Evolutionary conservation across 2,797 vertebrate species (phyloP).

Genomic region (Tragelaphus oryx): DNA sequence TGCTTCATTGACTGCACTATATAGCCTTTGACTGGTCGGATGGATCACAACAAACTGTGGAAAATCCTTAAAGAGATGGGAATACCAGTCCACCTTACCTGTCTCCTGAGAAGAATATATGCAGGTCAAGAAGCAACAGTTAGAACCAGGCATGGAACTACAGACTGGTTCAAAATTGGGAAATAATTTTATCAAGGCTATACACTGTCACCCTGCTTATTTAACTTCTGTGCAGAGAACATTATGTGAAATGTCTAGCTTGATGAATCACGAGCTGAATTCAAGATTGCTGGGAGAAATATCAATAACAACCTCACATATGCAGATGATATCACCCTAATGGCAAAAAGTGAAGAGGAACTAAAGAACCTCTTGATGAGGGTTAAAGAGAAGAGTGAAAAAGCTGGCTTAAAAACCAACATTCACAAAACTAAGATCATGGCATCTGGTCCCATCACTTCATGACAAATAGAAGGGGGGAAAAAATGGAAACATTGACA

Average conservation of each 20-base stretch:
- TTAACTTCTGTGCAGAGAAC: not conserved
- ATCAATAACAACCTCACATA: not conserved
- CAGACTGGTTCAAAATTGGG: not conserved
- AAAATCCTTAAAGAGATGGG: not conserved
- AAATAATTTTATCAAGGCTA: not conserved
- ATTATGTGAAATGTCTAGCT: not conserved
- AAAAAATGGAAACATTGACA: not conserved
- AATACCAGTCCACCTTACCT: not conserved
- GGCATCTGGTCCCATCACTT: not conserved
- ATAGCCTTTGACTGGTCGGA: not conserved
- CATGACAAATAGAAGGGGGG: not conserved
- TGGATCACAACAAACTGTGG: not conserved
- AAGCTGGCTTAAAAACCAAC: not conserved
- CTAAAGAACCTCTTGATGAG: not conserved
- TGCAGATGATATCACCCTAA: not conserved
- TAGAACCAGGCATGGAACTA: not conserved
- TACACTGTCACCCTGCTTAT: not conserved
- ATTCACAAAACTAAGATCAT: not conserved
- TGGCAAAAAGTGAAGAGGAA: not conserved
- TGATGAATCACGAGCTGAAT: not conserved
- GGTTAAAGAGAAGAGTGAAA: not conserved
- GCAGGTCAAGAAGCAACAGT: not conserved
- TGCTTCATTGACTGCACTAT: not conserved
- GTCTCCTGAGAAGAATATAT: not conserved
- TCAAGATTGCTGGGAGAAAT: not conserved